phyloP scores from a whole-genome alignment of 1,140 invertebrate species.

The Sitophilus oryzae region DNA sequence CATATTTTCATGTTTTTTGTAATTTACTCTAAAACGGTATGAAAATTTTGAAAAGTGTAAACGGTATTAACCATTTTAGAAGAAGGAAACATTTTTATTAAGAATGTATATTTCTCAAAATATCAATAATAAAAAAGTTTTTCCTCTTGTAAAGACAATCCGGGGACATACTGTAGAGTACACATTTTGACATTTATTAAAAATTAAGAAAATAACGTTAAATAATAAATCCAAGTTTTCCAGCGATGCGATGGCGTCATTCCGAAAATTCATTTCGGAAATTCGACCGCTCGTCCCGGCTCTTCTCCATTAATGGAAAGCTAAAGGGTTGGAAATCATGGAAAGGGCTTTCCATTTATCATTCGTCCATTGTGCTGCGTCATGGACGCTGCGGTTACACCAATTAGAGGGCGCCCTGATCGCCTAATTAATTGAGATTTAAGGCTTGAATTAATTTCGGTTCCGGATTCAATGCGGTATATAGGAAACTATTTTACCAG shows the following conservation, averaged over 20 bases:
- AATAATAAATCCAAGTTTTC: neutral
- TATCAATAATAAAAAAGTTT: neutral
- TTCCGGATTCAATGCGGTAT: neutral
- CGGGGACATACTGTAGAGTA: too few relatives aligned
- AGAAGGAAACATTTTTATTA: too few relatives aligned
- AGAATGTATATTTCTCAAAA: too few relatives aligned
- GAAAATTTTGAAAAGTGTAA: too few relatives aligned
- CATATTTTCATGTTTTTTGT: too few relatives aligned
- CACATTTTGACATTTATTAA: neutral
- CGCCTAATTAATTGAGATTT: conserved; percentile 14
- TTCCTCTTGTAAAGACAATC: too few relatives aligned
- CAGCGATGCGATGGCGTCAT: neutral
- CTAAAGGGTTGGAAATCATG: conserved; percentile 22
- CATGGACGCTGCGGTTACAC: conserved; percentile 19
- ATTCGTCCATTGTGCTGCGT: conserved; percentile 19
- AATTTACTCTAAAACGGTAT: too few relatives aligned
- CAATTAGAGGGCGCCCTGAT: conserved; percentile 13
- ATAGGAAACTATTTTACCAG: too few relatives aligned
- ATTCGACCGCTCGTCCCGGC: neutral
- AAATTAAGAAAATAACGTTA: neutral
- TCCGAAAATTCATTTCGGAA: neutral
- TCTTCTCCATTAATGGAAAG: conserved; percentile 13
- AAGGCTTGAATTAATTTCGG: conserved; percentile 1
- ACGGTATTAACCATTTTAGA: too few relatives aligned
- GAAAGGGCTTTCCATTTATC: conserved; percentile 22